phyloP scores from a whole-genome alignment of 2,113 vertebrate species.

The Corythaixoides concolor region DNA sequence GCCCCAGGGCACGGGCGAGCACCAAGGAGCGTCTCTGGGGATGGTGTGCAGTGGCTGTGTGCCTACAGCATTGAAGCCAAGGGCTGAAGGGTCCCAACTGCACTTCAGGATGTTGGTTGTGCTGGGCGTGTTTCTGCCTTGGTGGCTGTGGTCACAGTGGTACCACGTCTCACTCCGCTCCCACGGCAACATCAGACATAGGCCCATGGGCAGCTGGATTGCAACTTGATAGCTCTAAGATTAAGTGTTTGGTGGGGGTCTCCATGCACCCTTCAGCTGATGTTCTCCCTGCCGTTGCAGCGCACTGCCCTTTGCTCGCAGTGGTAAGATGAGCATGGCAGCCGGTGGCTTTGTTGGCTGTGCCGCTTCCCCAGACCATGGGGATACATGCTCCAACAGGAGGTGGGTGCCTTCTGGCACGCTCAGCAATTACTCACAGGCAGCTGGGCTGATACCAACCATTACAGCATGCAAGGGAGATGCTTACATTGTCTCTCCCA shows the following conservation, averaged over 20 bases:
- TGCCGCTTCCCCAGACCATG: not conserved
- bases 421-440: slow-evolving; percentile 18
- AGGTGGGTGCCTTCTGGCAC: slow-evolving; percentile 7
- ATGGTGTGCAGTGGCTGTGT: too few relatives aligned
- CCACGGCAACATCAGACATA: not conserved
- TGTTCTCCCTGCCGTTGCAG: not conserved
- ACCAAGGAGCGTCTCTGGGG: fast-evolving
- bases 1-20: not conserved
- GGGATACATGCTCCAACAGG: not conserved
- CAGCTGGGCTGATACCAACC: slow-evolving; percentile 52
- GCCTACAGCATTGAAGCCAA: not conserved
- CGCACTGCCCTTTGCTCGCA: not conserved
- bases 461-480: slow-evolving; percentile 40
- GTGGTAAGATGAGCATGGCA: not conserved
- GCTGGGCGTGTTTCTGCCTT: not conserved
- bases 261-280: not conserved
- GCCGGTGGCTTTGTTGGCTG: not conserved
- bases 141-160: not conserved
- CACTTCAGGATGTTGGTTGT: not conserved
- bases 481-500: slow-evolving; percentile 26
- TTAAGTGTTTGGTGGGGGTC: not conserved
- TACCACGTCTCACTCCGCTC: not conserved
- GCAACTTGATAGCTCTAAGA: not conserved
- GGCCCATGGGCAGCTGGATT: not conserved
- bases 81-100: fast-evolving